Percentiles rank a stretch among this genome's conserved stretches.
Evolutionary conservation across 2,888 invertebrate species (phyloP).

Genomic region (Cheilosia urbana): DNA sequence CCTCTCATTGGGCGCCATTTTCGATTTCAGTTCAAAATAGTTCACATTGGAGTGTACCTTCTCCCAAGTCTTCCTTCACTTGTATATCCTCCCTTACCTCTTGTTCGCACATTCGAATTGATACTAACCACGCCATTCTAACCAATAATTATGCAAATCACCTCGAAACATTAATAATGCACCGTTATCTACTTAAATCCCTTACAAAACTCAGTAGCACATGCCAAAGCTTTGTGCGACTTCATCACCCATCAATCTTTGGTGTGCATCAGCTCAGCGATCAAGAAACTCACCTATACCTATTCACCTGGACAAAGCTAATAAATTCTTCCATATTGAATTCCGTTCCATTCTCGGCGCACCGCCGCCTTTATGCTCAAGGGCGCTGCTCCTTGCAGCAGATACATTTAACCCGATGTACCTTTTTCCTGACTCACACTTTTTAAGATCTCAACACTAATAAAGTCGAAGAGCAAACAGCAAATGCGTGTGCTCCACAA

Average conservation of each 20-base stretch:
- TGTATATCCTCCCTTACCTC: not conserved
- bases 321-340: slow-evolving; percentile 26
- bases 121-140: not conserved
- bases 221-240: not conserved
- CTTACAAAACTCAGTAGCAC: not conserved
- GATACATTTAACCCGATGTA: slow-evolving; percentile 34
- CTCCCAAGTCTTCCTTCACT: too few relatives aligned
- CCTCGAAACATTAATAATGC: not conserved
- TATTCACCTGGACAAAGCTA: slow-evolving; percentile 57
- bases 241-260: slow-evolving; percentile 20
- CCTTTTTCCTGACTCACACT: slow-evolving; percentile 26
- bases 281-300: slow-evolving; percentile 44
- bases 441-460: slow-evolving; percentile 31
- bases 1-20: too few relatives aligned
- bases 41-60: too few relatives aligned
- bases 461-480: slow-evolving; percentile 13
- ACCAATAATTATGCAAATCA: not conserved
- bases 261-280: not conserved
- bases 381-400: slow-evolving; percentile 36
- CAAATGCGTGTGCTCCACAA: slow-evolving; percentile 21
- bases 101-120: not conserved
- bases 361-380: slow-evolving; percentile 4
- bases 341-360: slow-evolving; percentile 21
- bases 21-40: too few relatives aligned
- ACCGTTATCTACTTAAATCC: slow-evolving; percentile 1